Conservation (phyloP, 1,140 invertebrate species). For the Ganaspis sp. region DNA sequence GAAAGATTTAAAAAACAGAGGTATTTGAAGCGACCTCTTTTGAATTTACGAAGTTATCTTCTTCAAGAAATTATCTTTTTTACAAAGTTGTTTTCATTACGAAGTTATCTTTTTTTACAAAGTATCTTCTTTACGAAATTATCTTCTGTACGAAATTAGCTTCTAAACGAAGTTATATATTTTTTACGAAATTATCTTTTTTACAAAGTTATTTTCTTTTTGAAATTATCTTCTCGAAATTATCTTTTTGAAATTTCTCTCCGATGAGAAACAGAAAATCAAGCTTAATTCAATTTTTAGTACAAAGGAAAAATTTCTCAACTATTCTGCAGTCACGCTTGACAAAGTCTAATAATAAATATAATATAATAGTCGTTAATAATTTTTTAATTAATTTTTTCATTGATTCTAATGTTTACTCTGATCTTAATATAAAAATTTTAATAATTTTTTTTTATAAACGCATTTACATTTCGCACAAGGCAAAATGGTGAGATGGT, state of each 20-base stretch:
- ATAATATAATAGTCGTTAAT: neutral
- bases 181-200: too few species aligned
- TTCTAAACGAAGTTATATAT: too few species aligned
- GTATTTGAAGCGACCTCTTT: constrained; percentile 71
- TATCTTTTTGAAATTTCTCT: neutral
- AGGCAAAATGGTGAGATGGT: constrained; percentile 12
- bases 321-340: neutral
- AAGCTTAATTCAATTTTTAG: neutral
- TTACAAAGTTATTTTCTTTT: too few species aligned
- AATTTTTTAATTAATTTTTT: neutral
- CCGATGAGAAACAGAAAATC: neutral
- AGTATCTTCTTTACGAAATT: too few species aligned
- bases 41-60: too few species aligned
- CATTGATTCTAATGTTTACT: neutral
- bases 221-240: neutral
- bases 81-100: too few species aligned
- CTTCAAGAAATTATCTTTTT: too few species aligned
- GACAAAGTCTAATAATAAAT: neutral
- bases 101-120: too few species aligned
- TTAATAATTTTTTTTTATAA: neutral
- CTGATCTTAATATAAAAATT: neutral
- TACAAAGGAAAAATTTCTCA: neutral
- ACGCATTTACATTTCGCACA: neutral
- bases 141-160: too few species aligned
- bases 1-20: constrained; percentile 91